phyloP scores from a whole-genome alignment of 23 tunicate species.

The Styela plicata region DNA sequence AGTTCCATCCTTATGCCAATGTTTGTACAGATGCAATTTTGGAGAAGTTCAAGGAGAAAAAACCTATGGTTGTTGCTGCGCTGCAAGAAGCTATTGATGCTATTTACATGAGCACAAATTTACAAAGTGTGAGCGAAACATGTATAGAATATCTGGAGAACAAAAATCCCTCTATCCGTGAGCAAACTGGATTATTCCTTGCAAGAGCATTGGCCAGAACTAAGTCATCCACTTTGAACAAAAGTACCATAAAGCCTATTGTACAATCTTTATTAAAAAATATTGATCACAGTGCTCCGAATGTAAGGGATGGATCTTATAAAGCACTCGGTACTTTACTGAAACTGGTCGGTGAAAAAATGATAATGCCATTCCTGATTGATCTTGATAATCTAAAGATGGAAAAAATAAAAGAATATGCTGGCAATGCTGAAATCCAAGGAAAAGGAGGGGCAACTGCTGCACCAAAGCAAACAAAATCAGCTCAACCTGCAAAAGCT shows the following conservation, averaged over 20 bases:
- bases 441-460: constrained; percentile 7
- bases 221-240: constrained; percentile 58
- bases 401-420: constrained; percentile 80
- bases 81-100: constrained; percentile 85
- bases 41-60: constrained; percentile 92
- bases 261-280: constrained; percentile 74
- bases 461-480: constrained; percentile 24
- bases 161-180: constrained; percentile 89
- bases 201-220: constrained; percentile 62
- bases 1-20: constrained; percentile 81
- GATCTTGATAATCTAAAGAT: constrained; percentile 89
- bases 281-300: constrained; percentile 82
- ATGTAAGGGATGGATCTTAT: constrained; percentile 86
- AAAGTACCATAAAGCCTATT: constrained; percentile 61
- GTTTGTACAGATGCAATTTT: constrained; percentile 69
- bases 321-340: constrained; percentile 62
- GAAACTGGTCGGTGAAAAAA: constrained; percentile 53
- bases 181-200: constrained; percentile 74
- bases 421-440: constrained; percentile 50
- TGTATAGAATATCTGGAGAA: constrained; percentile 56
- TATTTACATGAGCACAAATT: constrained; percentile 48
- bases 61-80: constrained; percentile 72
- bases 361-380: constrained; percentile 59
- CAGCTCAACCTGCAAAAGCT: not conserved
- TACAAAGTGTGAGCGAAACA: constrained; percentile 58